phyloP scores from a whole-genome alignment of 2,888 invertebrate species.

The Melanostoma scalare region DNA sequence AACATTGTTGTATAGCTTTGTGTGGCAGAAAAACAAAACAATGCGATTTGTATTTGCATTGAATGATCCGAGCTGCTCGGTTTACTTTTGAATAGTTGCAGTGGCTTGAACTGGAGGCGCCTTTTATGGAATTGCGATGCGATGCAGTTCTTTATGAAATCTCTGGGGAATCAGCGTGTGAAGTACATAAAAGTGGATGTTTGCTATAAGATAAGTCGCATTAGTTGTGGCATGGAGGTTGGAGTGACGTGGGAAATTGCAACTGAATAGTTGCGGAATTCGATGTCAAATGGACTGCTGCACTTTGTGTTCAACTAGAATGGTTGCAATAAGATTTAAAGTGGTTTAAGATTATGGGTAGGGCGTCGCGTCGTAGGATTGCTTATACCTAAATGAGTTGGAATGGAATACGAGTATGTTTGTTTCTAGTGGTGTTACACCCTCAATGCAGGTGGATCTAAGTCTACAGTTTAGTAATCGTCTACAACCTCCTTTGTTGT shows the following conservation, averaged over 20 bases:
- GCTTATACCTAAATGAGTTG: no score
- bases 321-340: no score
- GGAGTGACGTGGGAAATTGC: conserved; percentile 2
- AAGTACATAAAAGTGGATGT: conserved; percentile 21
- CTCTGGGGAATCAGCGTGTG: conserved; percentile 23
- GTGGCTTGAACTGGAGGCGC: conserved; percentile 1
- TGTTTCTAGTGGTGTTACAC: no score
- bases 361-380: no score
- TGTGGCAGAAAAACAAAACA: conserved; percentile 21
- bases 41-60: conserved; percentile 27
- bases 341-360: no score
- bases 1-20: conserved; percentile 10
- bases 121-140: conserved; percentile 39
- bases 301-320: no score
- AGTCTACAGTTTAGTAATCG: no score
- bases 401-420: no score
- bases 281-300: no score
- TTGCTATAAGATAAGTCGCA: background rate
- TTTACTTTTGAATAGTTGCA: background rate
- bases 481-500: no score
- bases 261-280: background rate
- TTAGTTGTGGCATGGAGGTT: background rate
- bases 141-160: conserved; percentile 21
- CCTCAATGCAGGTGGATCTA: no score
- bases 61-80: conserved; percentile 22